Evolutionary conservation across 2,888 invertebrate species (phyloP), one percentile per base, ranked within the genome.

Genomic region (Phyto melanocephala): DNA sequence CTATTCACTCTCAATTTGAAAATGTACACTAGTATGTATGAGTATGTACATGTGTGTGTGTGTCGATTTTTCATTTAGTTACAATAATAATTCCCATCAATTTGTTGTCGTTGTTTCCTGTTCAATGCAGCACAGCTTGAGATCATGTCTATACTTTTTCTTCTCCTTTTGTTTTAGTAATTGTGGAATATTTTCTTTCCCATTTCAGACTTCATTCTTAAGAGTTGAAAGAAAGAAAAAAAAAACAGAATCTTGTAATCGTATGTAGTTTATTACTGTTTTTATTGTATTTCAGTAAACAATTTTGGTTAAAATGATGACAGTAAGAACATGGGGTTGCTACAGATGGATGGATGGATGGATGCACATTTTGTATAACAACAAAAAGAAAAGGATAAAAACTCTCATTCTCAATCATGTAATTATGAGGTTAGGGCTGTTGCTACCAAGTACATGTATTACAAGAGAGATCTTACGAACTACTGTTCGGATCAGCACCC

Each of bases 31-130:
- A 15, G n/a, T n/a, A n/a, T n/a, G 58, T 11, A 50, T 37, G 33
- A 45, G 2, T 4, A 35, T 37, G 70, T 50, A 28, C 65, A 63
- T 17, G 17, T 37, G 7, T 56, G 13, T 77, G 17, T 33, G 45
- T 15, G n/a, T 58, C 28, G 28, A 28, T 28, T 13, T 8, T 13
- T 50, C 13, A 3, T 4, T 75, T 47, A 65, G 71, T 67, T 67
- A 52, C 65, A 72, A 72, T 60, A 79, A 79, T 72, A 79, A 82
- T 82, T 82, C 81, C 78, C 81, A 82, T 78, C 81, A 82, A 82
- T 82, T 78, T 82, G 81, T 82, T 82, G 81, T 82, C 81, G 78
- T 82, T 78, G 81, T 82, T 82, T 75, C 76, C 82, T 62, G 75
- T 83, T 82, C 79, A 80, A 67, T 71, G 45, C 81, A 83, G 58